Evolutionary conservation across 2,888 invertebrate species (phyloP), one percentile per base, ranked within the genome.

Genomic region (Synergus itoensis): DNA sequence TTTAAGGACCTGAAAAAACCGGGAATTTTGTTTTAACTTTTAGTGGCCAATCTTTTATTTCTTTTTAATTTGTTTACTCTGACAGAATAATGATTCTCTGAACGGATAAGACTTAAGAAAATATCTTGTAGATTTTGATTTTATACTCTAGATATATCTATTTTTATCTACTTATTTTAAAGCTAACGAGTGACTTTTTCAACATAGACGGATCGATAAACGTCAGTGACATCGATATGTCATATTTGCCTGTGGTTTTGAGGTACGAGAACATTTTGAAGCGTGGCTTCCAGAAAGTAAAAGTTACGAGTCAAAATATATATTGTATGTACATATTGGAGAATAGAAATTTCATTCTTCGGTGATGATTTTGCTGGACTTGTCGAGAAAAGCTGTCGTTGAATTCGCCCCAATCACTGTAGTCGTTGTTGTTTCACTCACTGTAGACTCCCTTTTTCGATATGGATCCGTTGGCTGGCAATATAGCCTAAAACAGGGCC

Each of bases 401-500:
- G 89, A 88, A 83, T 89, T 90, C 16, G 88, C 83, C 62, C 89
- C 90, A 80, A 91, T 86, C 73, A 96, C 94, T 7, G 96, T 96
- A 16, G 96, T 96, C 79, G 96, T 96, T 60, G 96, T 96, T 78
- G 95, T 94, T 92, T 97, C 96, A 78, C 96, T 96, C 18, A 96
- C 95, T 82, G 96, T 95, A 5, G 96, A 96, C 92, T 97, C 97
- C 81, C 96, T 93, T 92, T 96, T 96, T 87, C 94, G 93, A 90
- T 94, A 95, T 82, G 92, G 91, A 86, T 92, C 93, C 86, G 95
- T 95, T 87, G 96, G 86, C 87, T 96, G 96, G 90, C 95, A 95
- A 94, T 95, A 95, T 90, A 96, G 94, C 93, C 96, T 96, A 93
- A 87, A 88, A 88, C 88, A 79, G 63, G n/a, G 21, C 76, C 75